Base-by-base conservation (phyloP, 1,140 invertebrate species). In the Bacillus rossius region DNA sequence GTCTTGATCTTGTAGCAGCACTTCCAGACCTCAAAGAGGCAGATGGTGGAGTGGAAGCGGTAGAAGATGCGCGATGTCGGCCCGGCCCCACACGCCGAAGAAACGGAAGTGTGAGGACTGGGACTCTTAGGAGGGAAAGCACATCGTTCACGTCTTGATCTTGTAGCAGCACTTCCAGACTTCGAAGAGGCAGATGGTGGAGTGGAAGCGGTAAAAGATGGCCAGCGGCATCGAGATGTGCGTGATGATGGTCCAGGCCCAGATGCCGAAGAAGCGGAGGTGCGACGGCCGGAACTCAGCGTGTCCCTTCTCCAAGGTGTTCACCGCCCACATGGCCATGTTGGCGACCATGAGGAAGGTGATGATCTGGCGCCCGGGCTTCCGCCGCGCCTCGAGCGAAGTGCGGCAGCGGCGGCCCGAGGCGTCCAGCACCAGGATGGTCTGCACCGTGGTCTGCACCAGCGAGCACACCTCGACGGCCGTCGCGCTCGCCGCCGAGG, bases 51-150 rank as follows among this genome's bases (percentile, higher is more conserved):
- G 72, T 91, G 85, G 67, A 87, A 93, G 13, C 91, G 76, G 71
- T 91, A 92, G 73, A 93, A 94, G 55, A 94, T 93, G 88, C 0
- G 87, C 89, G 51, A 94, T 91, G 59, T 93, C 89, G 0, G 88
- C 90, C 91, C 91, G 93, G 0, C 81, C 89, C 88, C 84, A 93
- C 1, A 82, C 82, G 1, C 89, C 90, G 65, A 88, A 92, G 71
- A 92, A 92, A 23, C 80, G 67, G 19, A 92, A 73, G 66, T 92
- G 89, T 14, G 86, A 82, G 1, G 90, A 87, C 37, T 88, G 78
- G 47, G 89, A 89, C 56, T 84, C 81, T n/a, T n/a, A n/a, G n/a
- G n/a, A n/a, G n/a, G n/a, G n/a, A n/a, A n/a, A n/a, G n/a, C n/a
- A n/a, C n/a, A n/a, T n/a, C 5, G 16, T 13, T 29, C 17, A 25